These are phyloP conservation scores for Ramphastos sulfuratus DNA, from an alignment of 2,113 vertebrate genomes.

Conservation along the genomic window DNA sequence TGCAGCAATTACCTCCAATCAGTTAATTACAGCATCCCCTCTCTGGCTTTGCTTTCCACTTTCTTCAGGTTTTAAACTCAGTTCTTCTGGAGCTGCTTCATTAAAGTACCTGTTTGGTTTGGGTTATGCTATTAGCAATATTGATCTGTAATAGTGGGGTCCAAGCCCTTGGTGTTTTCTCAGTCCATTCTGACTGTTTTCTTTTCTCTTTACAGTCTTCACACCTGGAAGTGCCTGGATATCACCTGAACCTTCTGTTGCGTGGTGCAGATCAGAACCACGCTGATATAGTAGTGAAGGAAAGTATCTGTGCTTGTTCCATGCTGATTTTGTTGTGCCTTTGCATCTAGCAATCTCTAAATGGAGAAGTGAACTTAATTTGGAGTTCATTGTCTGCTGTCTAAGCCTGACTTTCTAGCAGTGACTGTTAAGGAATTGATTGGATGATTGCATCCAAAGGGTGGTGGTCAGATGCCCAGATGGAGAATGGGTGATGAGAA, in stretches of 20 bases:
- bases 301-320: background rate
- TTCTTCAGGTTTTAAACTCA: background rate
- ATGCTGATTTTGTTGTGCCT: background rate
- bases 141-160: rapidly evolving
- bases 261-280: background rate
- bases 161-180: background rate
- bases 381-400: background rate
- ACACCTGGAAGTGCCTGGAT: background rate
- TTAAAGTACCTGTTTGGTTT: background rate
- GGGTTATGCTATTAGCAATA: background rate
- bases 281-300: constrained; percentile 10
- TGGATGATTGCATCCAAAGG: no score
- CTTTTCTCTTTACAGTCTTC: background rate
- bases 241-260: background rate
- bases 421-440: no score
- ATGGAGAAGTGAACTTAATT: background rate
- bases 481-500: no score
- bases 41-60: background rate
- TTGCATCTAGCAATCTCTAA: background rate
- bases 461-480: no score
- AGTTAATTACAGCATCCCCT: constrained; percentile 44
- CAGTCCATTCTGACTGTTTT: background rate
- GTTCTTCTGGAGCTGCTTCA: background rate
- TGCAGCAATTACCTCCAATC: constrained; percentile 47
- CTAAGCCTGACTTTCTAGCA: background rate